phyloP scores from a whole-genome alignment of 2,113 vertebrate species.

The Vicugna pacos region DNA sequence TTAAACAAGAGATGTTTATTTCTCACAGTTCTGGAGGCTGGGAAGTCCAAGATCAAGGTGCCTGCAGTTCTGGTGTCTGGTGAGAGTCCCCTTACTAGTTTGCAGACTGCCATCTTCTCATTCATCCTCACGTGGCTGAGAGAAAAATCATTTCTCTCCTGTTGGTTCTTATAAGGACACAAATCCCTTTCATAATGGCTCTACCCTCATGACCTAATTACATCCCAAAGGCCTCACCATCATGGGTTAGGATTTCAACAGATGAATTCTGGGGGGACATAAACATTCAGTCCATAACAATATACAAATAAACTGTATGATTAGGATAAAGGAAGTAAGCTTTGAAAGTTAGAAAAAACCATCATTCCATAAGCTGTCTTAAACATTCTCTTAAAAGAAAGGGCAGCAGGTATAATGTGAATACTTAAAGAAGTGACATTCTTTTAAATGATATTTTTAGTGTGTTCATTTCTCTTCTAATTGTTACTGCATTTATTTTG shows the following conservation, averaged over 20 bases:
- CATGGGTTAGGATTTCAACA: neutral
- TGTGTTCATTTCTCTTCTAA: conserved; percentile 70
- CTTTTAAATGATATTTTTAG: conserved; percentile 78
- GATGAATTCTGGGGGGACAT: neutral
- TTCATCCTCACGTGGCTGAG: neutral
- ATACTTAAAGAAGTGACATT: conserved; percentile 56
- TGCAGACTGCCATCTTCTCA: neutral
- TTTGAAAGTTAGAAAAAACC: conserved; percentile 23
- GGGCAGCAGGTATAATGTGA: conserved; percentile 57
- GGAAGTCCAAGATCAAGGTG: neutral
- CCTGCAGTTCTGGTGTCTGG: neutral
- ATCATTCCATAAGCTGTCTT: neutral
- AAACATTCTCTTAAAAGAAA: conserved; percentile 52
- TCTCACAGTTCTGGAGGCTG: neutral
- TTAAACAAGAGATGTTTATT: neutral
- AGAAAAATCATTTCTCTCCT: neutral
- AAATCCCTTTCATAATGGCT: neutral
- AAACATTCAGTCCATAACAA: neutral
- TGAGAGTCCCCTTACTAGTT: neutral
- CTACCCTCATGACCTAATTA: neutral
- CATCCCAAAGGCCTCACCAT: neutral
- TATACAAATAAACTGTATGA: neutral
- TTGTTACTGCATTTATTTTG: conserved; percentile 71
- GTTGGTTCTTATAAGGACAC: neutral
- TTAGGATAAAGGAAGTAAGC: neutral